Evolutionary conservation across 2,113 vertebrate genomes (phyloP).

Genomic region (Mormyrus lacerda): DNA sequence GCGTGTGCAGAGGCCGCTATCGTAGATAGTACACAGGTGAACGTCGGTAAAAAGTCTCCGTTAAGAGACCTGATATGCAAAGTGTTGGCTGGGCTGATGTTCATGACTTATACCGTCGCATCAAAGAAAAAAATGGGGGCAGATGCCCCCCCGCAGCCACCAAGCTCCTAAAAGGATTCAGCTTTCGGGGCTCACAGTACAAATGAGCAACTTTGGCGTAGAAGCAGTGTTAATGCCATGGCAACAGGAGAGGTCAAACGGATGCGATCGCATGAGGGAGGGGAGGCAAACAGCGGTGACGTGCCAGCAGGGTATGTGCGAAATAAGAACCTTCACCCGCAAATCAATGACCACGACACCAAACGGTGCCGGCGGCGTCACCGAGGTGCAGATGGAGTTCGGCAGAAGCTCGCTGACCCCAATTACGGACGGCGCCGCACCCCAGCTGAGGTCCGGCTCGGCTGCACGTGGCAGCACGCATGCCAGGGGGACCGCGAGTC

Average conservation of each 20-base stretch:
- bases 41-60: background rate
- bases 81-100: background rate
- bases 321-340: background rate
- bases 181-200: background rate
- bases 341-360: background rate
- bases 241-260: background rate
- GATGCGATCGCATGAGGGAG: no score
- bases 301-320: background rate
- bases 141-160: background rate
- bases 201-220: background rate
- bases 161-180: background rate
- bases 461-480: background rate
- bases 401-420: background rate
- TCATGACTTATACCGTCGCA: background rate
- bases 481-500: background rate
- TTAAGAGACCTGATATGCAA: background rate
- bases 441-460: background rate
- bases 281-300: background rate
- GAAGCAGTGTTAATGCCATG: conserved; percentile 5
- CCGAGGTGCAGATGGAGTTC: background rate
- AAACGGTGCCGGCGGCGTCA: background rate
- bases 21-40: background rate
- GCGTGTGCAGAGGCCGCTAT: background rate
- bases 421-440: background rate
- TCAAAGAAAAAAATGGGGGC: background rate